Evolutionary conservation across 1,140 invertebrate species (phyloP), one percentile per base, ranked within the genome.

Genomic region (Drosophila simulans): DNA sequence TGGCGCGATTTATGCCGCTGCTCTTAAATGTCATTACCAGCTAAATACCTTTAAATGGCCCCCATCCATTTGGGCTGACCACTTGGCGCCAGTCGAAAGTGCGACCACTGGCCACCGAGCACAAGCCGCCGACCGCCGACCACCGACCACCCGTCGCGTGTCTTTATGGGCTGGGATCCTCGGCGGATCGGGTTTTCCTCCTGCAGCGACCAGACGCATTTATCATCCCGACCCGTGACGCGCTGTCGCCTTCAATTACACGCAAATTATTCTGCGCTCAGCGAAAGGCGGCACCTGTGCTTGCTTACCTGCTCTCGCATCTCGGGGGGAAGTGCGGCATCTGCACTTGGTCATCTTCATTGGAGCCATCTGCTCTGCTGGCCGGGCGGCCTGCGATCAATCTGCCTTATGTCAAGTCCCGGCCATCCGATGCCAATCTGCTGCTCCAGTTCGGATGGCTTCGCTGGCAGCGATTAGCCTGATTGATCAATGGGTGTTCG

Each of bases 1-100:
- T 51, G 60, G 46, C 35, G 68, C 68, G 68, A 77, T 79, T 64
- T 59, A 53, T 66, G 73, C 74, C 75, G 64, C 48, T 54, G 82
- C 68, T 53, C 69, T 86, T 88, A 77, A 80, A 77, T 77, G 68
- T 85, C 80, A 83, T 83, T 85, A 81, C 62, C 73, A 55, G 65
- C 69, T 88, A 88, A 86, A 86, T 86, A 79, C 60, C 83, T 88
- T 86, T 86, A 88, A 88, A 83, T 86, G 78, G 82, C 65, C 83
- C 78, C 77, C 75, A 76, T 83, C 81, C 69, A 77, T 76, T 71
- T 57, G 60, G 58, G 31, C 39, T 27, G 71, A 45, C 49, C 56
- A 49, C 39, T 45, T 45, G 80, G 80, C 80, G 80, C 80, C 80
- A 80, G 52, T 45, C 45, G 37, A 56, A 69, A 58, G 54, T 46